A percentile compares a stretch with the other conserved stretches of the same genome.
phyloP scores from a whole-genome alignment of 2,113 vertebrate species.

The Perognathus longimembris region DNA sequence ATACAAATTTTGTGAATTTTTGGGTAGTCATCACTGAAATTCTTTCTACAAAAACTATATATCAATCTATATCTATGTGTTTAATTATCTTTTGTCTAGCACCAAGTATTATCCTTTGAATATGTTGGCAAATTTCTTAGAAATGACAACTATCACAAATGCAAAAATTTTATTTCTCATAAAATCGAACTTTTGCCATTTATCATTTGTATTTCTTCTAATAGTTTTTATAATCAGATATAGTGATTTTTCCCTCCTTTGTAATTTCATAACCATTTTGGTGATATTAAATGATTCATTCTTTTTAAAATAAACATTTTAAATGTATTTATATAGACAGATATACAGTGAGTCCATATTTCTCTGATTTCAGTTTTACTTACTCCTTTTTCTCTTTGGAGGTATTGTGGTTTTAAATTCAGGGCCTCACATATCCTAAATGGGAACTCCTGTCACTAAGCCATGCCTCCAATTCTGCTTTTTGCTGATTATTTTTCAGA shows the following conservation, averaged over 20 bases:
- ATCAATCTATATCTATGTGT: background rate
- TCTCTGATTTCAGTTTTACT: no score
- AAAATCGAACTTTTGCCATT: background rate
- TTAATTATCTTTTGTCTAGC: background rate
- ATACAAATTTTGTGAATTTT: constrained; percentile 28
- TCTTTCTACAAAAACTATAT: background rate
- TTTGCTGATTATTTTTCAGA: no score
- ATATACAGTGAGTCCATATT: background rate
- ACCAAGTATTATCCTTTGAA: background rate
- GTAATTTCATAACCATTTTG: background rate
- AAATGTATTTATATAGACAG: background rate
- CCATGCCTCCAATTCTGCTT: no score
- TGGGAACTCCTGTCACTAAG: no score
- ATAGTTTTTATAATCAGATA: background rate
- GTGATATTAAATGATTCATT: background rate
- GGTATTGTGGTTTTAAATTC: no score
- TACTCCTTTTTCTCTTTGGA: no score
- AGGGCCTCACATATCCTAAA: no score
- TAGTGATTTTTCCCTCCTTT: background rate
- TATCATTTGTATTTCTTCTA: background rate
- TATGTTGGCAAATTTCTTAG: background rate
- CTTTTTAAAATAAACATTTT: background rate
- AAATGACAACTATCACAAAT: background rate
- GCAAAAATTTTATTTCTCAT: background rate
- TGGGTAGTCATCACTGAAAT: constrained; percentile 15